These are phyloP conservation scores for Papilio elwesi DNA, from an alignment of 2,888 invertebrate genomes.

Conservation along the genomic window DNA sequence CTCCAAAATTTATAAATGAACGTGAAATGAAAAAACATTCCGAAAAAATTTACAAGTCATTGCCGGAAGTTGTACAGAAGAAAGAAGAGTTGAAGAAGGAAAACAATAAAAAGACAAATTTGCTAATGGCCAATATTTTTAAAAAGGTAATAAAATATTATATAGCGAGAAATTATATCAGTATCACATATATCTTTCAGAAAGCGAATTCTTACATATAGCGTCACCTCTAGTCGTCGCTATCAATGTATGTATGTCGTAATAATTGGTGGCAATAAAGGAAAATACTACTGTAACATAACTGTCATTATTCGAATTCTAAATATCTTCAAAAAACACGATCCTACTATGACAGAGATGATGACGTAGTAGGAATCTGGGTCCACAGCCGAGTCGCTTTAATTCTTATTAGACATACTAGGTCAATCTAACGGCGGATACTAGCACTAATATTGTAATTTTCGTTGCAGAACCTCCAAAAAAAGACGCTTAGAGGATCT, in stretches of 20 bases:
- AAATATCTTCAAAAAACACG: not conserved
- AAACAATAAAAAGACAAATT: conserved; percentile 87
- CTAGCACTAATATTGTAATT: not conserved
- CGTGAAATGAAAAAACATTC: conserved; percentile 78
- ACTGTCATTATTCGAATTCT: too few species aligned
- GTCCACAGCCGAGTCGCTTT: too few species aligned
- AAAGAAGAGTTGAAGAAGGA: conserved; percentile 85
- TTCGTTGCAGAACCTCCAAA: conserved; percentile 86
- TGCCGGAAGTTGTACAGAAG: conserved; percentile 89
- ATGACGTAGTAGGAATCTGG: not conserved
- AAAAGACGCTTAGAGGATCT: conserved; percentile 86
- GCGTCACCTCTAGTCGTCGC: too few species aligned
- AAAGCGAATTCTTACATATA: too few species aligned
- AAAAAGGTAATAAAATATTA: conserved; percentile 84
- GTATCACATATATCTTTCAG: too few species aligned
- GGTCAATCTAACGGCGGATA: too few species aligned
- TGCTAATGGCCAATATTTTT: conserved; percentile 90
- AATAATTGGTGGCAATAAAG: too few species aligned
- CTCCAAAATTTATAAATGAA: conserved; percentile 77
- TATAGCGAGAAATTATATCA: too few species aligned
- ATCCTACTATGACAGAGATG: not conserved
- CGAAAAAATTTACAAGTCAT: conserved; percentile 85
- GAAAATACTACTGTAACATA: too few species aligned
- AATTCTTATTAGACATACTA: too few species aligned
- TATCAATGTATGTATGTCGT: too few species aligned